Evolutionary conservation across 2,888 invertebrate genomes (phyloP).

Genomic region (Eupsilia transversa): DNA sequence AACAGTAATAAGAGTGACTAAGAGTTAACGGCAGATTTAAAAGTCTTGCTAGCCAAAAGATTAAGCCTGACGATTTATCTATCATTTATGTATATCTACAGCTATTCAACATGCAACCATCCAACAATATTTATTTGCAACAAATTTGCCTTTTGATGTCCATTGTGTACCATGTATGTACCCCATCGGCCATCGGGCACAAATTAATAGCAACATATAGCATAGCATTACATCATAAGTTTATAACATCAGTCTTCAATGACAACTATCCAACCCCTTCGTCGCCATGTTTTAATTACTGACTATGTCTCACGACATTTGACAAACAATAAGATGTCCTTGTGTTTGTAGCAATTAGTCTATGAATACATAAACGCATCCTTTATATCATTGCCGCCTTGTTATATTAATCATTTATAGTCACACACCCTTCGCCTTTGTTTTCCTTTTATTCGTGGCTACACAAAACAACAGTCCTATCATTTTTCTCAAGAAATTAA

Average conservation of each 20-base stretch:
- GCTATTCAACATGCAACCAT: background rate
- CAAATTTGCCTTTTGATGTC: background rate
- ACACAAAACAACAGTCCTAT: background rate
- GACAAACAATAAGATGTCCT: constrained; percentile 2
- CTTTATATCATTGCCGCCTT: background rate
- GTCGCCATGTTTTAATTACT: constrained; percentile 10
- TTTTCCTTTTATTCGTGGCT: too few relatives aligned
- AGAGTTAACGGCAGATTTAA: background rate
- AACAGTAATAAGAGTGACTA: too few relatives aligned
- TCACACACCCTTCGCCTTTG: background rate
- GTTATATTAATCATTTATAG: background rate
- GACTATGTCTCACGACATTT: background rate
- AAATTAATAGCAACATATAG: background rate
- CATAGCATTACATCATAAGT: background rate
- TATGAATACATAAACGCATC: background rate
- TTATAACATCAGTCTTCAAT: constrained; percentile 7
- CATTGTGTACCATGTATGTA: background rate
- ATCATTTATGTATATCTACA: background rate
- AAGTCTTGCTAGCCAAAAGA: background rate
- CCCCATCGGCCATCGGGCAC: too few relatives aligned
- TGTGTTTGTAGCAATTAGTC: constrained; percentile 22
- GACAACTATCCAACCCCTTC: constrained; percentile 28
- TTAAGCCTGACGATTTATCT: background rate
- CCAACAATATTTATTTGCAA: background rate
- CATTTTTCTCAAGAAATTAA: too few relatives aligned